Evolutionary conservation across 1,140 invertebrate genomes (phyloP), one percentile per base, ranked within the genome.

Genomic region (Lucilia sericata): DNA sequence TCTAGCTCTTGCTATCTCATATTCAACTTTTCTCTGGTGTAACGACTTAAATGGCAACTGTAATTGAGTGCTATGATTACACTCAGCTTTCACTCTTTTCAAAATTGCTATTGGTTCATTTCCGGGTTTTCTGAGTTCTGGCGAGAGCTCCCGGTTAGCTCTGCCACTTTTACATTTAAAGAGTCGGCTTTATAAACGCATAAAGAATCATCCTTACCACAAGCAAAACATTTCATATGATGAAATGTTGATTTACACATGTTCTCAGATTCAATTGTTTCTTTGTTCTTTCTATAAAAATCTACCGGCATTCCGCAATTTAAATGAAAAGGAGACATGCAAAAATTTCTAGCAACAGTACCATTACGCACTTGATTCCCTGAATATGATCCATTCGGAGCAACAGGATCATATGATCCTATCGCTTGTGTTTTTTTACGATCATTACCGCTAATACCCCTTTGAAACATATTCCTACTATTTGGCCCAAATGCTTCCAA

Each of bases 241-340:
- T 42, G 25, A 17, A 36, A 76, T 10, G 36, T 76, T n/a, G 25
- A 36, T 36, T 76, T 76, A 76, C 75, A 76, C 2, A n/a, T 76
- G 7, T 25, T 74, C 12, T 12, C 9, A 9, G 30, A 7, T 17
- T 30, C 19, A 12, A 51, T 51, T 13, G 10, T 17, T 5, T 10
- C 75, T 30, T 7, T 34, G 36, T 34, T 36, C 36, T 36, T 42
- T 19, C 36, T 30, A 25, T 82, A 55, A 25, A 49, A 55, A 82
- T 82, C 47, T 19, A 34, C 80, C 8, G 80, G 80, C 80, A 82
- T 82, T 5, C 80, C 80, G 25, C 80, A 82, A 25, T 82, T 82
- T 7, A 82, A 8, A 55, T 82, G 47, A 47, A 82, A 82, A 13
- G 80, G 80, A 2, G 80, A 82, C 12, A 19, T 14, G 36, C 80